Base-by-base conservation (phyloP, 2,113 vertebrate species). In the Dendrocopos noguchii region DNA sequence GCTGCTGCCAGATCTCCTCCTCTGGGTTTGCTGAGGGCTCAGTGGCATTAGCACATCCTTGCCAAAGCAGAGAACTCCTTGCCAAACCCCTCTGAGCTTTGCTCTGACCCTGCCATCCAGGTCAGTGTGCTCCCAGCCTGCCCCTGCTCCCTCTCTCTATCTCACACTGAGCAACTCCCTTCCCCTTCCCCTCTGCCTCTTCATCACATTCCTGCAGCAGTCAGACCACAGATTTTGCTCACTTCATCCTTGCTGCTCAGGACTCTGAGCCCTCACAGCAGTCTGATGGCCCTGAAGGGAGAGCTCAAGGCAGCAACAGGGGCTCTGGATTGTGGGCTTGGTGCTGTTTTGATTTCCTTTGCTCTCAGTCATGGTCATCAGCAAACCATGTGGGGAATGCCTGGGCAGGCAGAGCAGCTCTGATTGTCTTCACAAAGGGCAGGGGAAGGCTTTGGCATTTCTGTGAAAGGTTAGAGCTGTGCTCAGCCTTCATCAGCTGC, bases 381-480 rank as follows among this genome's bases (percentile, higher is more conserved):
- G 68, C 39, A 67, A 78, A 84, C 88, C 63, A 73, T 52, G 68
- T 86, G 57, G 93, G 91, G 84, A 91, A 89, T 33, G 80, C 72
- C 83, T 87, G 27, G 57, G 92, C 94, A 91, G 89, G 60, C 65
- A 39, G 31, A 92, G 71, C 28, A 39, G 72, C 50, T 89, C 25
- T 67, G 33, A 84, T 65, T 84, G 87, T 71, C 87, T 95, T 52
- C 87, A 80, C 88, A 89, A 95, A 96, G 93, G 88, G 95, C 93
- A 95, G 85, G 66, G 95, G 88, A 44, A 93, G 80, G 88, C 80
- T 84, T 81, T 94, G 96, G 94, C 96, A 94, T 95, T 95, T 95
- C 93, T 86, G 77, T n/a, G 80, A 95, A 88, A 96, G 95, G 91
- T 95, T 91, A 95, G 34, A 15, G 21, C 65, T 52, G 1, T 24